Base-by-base conservation (phyloP, 2,888 invertebrate species). In the Nomada ferruginata region DNA sequence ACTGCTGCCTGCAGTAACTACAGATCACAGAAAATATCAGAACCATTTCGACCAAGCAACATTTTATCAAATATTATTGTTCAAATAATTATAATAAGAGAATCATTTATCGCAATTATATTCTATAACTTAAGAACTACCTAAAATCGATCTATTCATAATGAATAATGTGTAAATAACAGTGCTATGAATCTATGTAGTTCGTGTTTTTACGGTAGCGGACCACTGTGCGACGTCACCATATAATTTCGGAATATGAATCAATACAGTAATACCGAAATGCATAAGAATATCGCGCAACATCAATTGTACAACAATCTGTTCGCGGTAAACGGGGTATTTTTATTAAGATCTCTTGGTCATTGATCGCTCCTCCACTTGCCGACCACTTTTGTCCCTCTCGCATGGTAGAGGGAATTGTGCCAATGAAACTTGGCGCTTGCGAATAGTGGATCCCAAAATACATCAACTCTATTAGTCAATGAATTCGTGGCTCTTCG, bases 391-490 rank as follows among this genome's bases (percentile, higher is more conserved):
- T 10, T 23, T 50, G 18, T 20, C 20, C 44, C 29, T 2, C 5
- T 10, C 71, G 53, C 60, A 47, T 26, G 59, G 26, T 59, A 74
- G 63, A 78, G 72, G 79, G 79, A 82, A 85, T 84, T 72, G 82
- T 85, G 85, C 85, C 85, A 85, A 79, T 79, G 69, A 79, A 70
- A 81, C 79, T 79, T 85, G 79, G 79, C 82, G 74, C 72, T 79
- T 36, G 53, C 75, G 69, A 63, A 82, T 73, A 79, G 60, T 64
- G 61, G 70, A 55, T 70, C 82, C 85, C 47, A 75, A 85, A 85
- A 85, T 79, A 82, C 74, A 82, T 77, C 70, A 65, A 64, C 57
- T 53, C 55, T 59, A 18, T 69, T 77, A 70, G 79, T 82, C 77
- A 85, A 84, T 85, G 85, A 85, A 79, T 79, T 76, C 44, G 78